Evolutionary conservation across 2,797 vertebrate genomes (phyloP), one percentile per base, ranked within the genome.

Genomic region (Ctenopoma multispine): DNA sequence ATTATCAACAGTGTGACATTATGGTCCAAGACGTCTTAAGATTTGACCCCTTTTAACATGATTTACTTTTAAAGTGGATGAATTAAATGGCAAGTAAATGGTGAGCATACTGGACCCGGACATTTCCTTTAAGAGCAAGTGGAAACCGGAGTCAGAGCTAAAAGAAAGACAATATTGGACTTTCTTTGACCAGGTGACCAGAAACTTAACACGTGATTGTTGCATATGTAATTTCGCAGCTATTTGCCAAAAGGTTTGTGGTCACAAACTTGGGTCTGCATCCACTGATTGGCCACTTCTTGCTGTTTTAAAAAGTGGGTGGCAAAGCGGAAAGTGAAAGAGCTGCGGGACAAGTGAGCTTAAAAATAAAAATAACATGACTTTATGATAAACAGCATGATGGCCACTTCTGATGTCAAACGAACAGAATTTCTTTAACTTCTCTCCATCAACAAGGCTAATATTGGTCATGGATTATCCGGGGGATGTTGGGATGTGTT

Each of bases 401-500:
- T 40, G 20, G 24, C 20, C 38, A 56, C 41, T 69, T 57, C 18
- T 17, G 20, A 21, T 47, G 56, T 75, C 31, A 58, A 69, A 70
- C 50, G 54, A 63, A 63, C 77, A 70, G 36, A 63, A 78, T 82
- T 81, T 23, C 58, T 51, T 75, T 50, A 59, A 18, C 55, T 59
- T 64, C 69, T 68, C 50, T 78, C 59, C 21, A 60, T 70, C 72
- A 74, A 53, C 70, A 31, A 56, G 62, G 75, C 82, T 87, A 85
- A 80, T 87, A 78, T 86, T 83, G 81, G 72, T 71, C 63, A 54
- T 51, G 61, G 65, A 82, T 85, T 86, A 82, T 79, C 72, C 10
- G 74, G 87, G 87, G 82, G 80, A 90, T 74, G 86, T 81, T 89
- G 69, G 72, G 84, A 84, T 61, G 86, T 89, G 85, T 88, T 91